Base-by-base conservation (phyloP, 2,888 invertebrate species). In the Lypha dubia region DNA sequence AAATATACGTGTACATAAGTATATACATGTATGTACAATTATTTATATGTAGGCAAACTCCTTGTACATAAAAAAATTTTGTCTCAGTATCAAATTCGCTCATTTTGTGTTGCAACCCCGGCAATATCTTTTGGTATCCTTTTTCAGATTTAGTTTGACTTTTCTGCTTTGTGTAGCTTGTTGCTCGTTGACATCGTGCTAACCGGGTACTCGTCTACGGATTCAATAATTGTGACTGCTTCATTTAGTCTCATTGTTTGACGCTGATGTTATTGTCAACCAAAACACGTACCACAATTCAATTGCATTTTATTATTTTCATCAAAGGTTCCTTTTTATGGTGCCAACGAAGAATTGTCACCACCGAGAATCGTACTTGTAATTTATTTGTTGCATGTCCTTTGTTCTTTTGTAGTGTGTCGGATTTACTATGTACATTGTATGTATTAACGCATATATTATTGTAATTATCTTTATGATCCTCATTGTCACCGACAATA, bases 91-190 rank as follows among this genome's bases (percentile, higher is more conserved):
- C 51, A 44, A 53, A 62, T 58, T 77, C 63, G 71, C 62, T 77
- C 73, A 73, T 77, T 77, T 83, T 79, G 83, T 38, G 15, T 68
- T 70, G 76, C 84, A 84, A 74, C 76, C 74, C 80, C 77, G 68
- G 63, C 63, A 77, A 74, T 70, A 79, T 81, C 20, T 41, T 49
- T 70, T 74, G 41, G 35, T 63, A 73, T 81, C 71, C 79, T 65
- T 75, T 85, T 62, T 65, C 44, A 51, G 81, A 75, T 84, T 87
- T 77, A 86, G 84, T 86, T 86, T 86, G 81, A 86, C 87, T 87
- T 86, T 85, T 76, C 60, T 53, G 84, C 80, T 84, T 84, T 83
- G 77, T 71, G 51, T 60, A 77, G 84, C 79, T 77, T 81, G 79
- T 85, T 86, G 81, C 80, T 81, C 56, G 74, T 81, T 81, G 74